Base-by-base conservation (phyloP, 1,140 invertebrate genomes). In the Trichonephila clavipes region DNA sequence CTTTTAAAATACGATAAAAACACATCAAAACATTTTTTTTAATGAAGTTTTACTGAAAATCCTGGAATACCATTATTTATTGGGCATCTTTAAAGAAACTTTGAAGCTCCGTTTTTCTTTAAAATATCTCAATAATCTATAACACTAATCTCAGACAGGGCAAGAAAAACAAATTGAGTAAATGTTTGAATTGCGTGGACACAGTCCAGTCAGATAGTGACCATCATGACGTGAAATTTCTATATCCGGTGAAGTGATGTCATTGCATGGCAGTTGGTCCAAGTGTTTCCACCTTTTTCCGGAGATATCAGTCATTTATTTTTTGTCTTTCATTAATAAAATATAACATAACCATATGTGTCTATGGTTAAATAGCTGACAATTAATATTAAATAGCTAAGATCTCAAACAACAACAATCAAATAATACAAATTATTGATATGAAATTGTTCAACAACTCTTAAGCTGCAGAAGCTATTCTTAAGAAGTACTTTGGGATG, bases 171-270 rank as follows among this genome's bases (percentile, higher is more conserved):
- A n/a, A 28, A 69, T 69, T 69, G 64, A 69, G 64, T 24, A 69
- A 24, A 14, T 3, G 10, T 24, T 3, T 16, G 34, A 16, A 40
- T 2, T 40, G 16, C 18, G 28, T 16, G 28, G 14, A 18, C 69
- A 77, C 18, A 18, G 69, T 77, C 69, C 69, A 77, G 69, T 34
- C 69, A 77, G 69, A 77, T 77, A 77, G 6, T 77, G 69, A 16
- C 28, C 69, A 28, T 77, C 61, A 62, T 19, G 61, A 62, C 16
- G 61, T 62, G 61, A 19, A 19, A 34, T 40, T 2, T 34, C 69
- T 16, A 28, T 28, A 77, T 77, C 69, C 69, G 69, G 69, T 34
- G 0, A 16, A 28, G 18, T 77, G 69, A 77, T 77, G 69, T 77
- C 69, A 77, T 21, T 24, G 10, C 14, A 77, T 40, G 28, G 69